Evolutionary conservation across 2,113 vertebrate genomes (phyloP).

Genomic region (Hoplias malabaricus): DNA sequence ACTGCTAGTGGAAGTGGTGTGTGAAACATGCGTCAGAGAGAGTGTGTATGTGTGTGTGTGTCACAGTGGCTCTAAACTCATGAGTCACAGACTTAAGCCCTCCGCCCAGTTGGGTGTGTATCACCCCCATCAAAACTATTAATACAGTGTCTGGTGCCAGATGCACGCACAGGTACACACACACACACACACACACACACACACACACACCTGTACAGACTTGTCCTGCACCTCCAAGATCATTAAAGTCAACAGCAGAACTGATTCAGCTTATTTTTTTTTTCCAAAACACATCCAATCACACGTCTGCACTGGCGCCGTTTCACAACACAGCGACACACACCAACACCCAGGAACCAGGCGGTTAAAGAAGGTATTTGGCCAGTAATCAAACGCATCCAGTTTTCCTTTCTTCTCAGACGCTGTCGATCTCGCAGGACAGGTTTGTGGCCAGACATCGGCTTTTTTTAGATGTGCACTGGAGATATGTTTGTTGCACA

Average conservation of each 20-base stretch:
- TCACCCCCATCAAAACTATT: constrained; percentile 49
- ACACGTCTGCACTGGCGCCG: constrained; percentile 23
- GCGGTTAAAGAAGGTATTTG: too few species aligned
- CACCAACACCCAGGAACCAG: too few species aligned
- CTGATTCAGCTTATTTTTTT: constrained; percentile 33
- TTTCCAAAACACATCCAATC: constrained; percentile 31
- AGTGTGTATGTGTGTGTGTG: not conserved
- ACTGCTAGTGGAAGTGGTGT: not conserved
- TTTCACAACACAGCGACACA: not conserved
- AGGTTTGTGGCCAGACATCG: too few species aligned
- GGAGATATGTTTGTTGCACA: too few species aligned
- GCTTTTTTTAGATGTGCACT: too few species aligned
- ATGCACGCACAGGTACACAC: constrained; percentile 12
- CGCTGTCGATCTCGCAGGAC: too few species aligned
- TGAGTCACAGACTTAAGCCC: constrained; percentile 30
- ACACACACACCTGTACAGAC: constrained; percentile 34
- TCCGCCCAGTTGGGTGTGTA: constrained; percentile 18
- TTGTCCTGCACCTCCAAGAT: constrained; percentile 20
- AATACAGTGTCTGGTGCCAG: constrained; percentile 36
- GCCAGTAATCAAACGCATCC: too few species aligned
- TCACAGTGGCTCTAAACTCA: constrained; percentile 3
- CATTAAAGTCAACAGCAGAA: constrained; percentile 34
- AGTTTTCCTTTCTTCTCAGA: too few species aligned
- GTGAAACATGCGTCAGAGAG: not conserved
- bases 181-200: constrained; percentile 25